Evolutionary conservation across 2,888 invertebrate species (phyloP).

Genomic region (Lithophane leautieri): DNA sequence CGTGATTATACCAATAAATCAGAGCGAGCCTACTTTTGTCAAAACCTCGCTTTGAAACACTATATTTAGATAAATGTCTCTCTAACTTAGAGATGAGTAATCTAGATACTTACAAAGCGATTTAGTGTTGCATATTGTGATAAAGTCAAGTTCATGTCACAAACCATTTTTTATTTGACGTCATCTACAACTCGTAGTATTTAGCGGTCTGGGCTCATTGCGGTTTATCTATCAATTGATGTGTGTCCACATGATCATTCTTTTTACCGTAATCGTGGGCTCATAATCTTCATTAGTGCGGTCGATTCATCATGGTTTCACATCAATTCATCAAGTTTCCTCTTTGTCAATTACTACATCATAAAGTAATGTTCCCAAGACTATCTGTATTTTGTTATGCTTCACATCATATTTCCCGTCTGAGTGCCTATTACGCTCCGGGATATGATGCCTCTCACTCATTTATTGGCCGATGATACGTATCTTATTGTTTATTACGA

Average conservation of each 20-base stretch:
- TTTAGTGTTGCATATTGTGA: slow-evolving; percentile 27
- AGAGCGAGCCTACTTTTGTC: slow-evolving; percentile 48
- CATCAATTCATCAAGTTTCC: slow-evolving; percentile 78
- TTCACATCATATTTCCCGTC: slow-evolving; percentile 79
- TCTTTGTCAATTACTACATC: slow-evolving; percentile 81
- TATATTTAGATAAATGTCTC: slow-evolving; percentile 44
- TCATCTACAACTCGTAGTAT: slow-evolving; percentile 26
- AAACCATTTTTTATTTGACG: slow-evolving; percentile 28
- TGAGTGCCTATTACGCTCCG: slow-evolving; percentile 75
- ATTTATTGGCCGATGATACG: slow-evolving; percentile 74
- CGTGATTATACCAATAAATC: slow-evolving; percentile 49
- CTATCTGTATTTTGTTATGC: slow-evolving; percentile 74
- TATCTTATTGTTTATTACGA: slow-evolving; percentile 75
- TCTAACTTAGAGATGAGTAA: slow-evolving; percentile 47
- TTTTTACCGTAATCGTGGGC: slow-evolving; percentile 51
- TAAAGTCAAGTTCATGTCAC: slow-evolving; percentile 29
- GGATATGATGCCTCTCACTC: slow-evolving; percentile 73
- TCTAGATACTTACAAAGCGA: slow-evolving; percentile 40
- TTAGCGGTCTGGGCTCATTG: slow-evolving; percentile 37
- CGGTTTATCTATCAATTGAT: slow-evolving; percentile 29
- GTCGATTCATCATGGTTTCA: slow-evolving; percentile 78
- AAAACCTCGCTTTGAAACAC: slow-evolving; percentile 35
- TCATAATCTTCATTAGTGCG: slow-evolving; percentile 72
- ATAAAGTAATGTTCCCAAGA: slow-evolving; percentile 84
- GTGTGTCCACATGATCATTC: slow-evolving; percentile 40